Evolutionary conservation across 2,888 invertebrate genomes (phyloP).

Genomic region (Drosophila tanythrix): DNA sequence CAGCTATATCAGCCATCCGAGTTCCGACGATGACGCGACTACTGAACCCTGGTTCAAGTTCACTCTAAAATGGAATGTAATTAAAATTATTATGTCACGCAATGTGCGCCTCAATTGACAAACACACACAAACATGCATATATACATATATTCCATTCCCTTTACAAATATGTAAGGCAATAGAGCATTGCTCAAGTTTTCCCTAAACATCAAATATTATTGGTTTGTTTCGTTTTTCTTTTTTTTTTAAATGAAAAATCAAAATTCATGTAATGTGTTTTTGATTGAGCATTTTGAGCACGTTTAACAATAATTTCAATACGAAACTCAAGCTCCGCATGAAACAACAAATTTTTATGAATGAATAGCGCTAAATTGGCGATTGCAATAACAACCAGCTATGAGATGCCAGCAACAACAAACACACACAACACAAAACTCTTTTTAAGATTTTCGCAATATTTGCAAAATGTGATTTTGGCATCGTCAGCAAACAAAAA

Average conservation of each 20-base stretch:
- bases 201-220: constrained; percentile 24
- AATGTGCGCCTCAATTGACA: constrained; percentile 49
- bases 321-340: constrained; percentile 59
- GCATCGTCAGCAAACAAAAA: constrained; percentile 42
- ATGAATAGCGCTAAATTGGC: constrained; percentile 75
- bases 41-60: constrained; percentile 72
- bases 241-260: constrained; percentile 46
- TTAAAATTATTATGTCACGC: constrained; percentile 75
- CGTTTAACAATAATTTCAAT: constrained; percentile 55
- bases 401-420: constrained; percentile 35
- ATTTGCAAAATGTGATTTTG: constrained; percentile 48
- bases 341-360: constrained; percentile 66
- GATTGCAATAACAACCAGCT: constrained; percentile 37
- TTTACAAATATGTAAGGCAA: constrained; percentile 18
- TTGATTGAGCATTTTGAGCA: constrained; percentile 70
- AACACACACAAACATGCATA: neutral
- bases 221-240: neutral
- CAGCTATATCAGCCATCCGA: constrained; percentile 29
- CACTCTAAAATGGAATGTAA: constrained; percentile 65
- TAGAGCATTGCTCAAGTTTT: constrained; percentile 32
- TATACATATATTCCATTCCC: neutral
- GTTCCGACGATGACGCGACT: constrained; percentile 45
- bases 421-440: constrained; percentile 1
- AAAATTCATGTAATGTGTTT: constrained; percentile 74
- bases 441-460: constrained; percentile 68